phyloP scores from a whole-genome alignment of 2,113 vertebrate species.

The Corythaeola cristata region DNA sequence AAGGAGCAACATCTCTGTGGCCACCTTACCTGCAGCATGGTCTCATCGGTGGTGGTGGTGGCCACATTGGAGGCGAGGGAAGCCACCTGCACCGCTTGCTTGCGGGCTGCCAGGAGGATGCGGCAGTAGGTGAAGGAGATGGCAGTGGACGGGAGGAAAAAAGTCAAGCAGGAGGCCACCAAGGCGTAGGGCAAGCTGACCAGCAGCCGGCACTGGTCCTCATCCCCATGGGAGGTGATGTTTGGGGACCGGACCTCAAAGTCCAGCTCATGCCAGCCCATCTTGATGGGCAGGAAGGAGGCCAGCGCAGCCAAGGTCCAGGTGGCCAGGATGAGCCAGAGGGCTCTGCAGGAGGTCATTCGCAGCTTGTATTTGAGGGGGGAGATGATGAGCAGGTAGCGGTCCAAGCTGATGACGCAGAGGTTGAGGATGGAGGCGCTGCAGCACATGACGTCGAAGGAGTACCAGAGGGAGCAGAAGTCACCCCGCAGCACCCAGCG shows the following conservation, averaged over 20 bases:
- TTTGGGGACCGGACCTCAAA: slow-evolving; percentile 32
- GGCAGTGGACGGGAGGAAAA: slow-evolving; percentile 91
- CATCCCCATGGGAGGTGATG: slow-evolving; percentile 59
- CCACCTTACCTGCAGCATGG: slow-evolving; percentile 69
- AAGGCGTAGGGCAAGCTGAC: slow-evolving; percentile 92
- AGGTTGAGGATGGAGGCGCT: slow-evolving; percentile 98
- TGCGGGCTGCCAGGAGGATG: slow-evolving; percentile 88
- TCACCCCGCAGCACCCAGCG: slow-evolving; percentile 86
- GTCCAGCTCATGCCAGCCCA: slow-evolving; percentile 92
- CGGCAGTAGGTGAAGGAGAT: slow-evolving; percentile 98
- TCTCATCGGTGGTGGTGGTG: slow-evolving; percentile 62
- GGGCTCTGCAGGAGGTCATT: slow-evolving; percentile 87
- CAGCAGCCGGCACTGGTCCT: slow-evolving; percentile 85
- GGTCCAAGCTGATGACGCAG: slow-evolving; percentile 94
- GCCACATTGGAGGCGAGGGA: slow-evolving; percentile 79
- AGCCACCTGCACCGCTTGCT: slow-evolving; percentile 90
- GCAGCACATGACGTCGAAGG: slow-evolving; percentile 98
- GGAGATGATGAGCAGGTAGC: slow-evolving; percentile 95
- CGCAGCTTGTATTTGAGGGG: slow-evolving; percentile 93
- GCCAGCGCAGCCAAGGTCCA: slow-evolving; percentile 89
- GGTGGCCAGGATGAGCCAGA: slow-evolving; percentile 86
- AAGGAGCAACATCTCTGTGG: rapidly evolving
- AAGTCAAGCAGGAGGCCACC: slow-evolving; percentile 91
- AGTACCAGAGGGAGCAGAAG: slow-evolving; percentile 92
- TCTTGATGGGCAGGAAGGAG: slow-evolving; percentile 93